These are phyloP conservation scores for Astatotilapia flaviijosephi DNA, from an alignment of 2,113 vertebrate species.

Conservation along the genomic window DNA sequence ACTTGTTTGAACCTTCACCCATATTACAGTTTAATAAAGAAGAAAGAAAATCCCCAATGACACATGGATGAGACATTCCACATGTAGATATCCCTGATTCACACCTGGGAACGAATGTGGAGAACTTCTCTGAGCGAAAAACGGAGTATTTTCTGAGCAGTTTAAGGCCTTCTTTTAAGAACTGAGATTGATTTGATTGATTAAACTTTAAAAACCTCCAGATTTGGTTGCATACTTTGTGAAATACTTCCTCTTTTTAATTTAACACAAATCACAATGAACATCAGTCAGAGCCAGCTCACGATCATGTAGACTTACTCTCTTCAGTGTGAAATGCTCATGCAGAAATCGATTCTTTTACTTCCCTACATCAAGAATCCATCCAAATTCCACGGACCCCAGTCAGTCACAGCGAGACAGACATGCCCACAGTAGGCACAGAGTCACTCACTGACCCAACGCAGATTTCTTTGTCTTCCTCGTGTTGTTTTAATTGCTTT, in stretches of 20 bases:
- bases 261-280: background rate
- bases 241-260: background rate
- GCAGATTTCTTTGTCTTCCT: background rate
- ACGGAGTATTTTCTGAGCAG: background rate
- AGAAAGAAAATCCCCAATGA: background rate
- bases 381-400: background rate
- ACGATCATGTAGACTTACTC: background rate
- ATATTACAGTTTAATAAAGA: background rate
- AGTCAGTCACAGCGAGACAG: background rate
- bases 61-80: background rate
- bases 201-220: background rate
- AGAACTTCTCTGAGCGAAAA: background rate
- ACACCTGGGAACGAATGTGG: background rate
- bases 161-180: background rate
- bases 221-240: background rate
- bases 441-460: background rate
- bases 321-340: background rate
- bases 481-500: background rate
- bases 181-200: background rate
- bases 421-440: background rate
- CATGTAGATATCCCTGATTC: background rate
- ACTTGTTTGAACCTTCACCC: background rate
- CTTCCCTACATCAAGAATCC: background rate
- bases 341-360: background rate
- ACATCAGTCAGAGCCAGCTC: background rate